Percentiles rank a stretch among this genome's conserved stretches.
Conservation (phyloP, 2,797 vertebrate species). For the Miopithecus talapoin region DNA sequence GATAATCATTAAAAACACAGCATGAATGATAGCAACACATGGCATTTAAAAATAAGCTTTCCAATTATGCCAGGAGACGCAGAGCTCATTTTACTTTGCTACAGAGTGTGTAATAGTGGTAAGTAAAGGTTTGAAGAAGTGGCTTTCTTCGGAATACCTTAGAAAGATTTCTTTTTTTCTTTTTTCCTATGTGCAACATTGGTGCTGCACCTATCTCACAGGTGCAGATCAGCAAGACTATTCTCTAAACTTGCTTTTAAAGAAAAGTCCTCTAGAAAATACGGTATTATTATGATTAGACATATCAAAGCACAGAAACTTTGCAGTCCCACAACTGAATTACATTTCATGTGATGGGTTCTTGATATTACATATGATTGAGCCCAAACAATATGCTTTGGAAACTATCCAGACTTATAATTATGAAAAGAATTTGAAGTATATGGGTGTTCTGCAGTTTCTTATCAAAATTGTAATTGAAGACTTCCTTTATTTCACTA, state of each 20-base stretch:
- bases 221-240: not conserved
- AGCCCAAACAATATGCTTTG: conserved; percentile 61
- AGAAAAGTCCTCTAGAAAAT: conserved; percentile 29
- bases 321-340: conserved; percentile 29
- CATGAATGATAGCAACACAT: conserved; percentile 76
- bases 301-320: not conserved
- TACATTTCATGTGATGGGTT: conserved; percentile 15
- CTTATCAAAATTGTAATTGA: conserved; percentile 67
- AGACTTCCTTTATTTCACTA: conserved; percentile 56
- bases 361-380: conserved; percentile 28
- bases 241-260: conserved; percentile 38
- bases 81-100: conserved; percentile 57
- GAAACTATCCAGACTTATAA: conserved; percentile 46
- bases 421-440: conserved; percentile 63
- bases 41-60: conserved; percentile 78
- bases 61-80: conserved; percentile 49
- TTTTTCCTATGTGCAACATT: not conserved
- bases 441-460: not conserved
- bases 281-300: not conserved
- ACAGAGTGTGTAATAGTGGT: conserved; percentile 35
- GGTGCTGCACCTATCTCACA: not conserved
- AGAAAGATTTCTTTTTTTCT: not conserved
- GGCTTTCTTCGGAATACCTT: conserved; percentile 44
- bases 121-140: conserved; percentile 64
- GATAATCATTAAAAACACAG: conserved; percentile 77